These are phyloP conservation scores for Heterodera filipjevi DNA, from an alignment of 2,888 invertebrate species.

Conservation along the genomic window DNA sequence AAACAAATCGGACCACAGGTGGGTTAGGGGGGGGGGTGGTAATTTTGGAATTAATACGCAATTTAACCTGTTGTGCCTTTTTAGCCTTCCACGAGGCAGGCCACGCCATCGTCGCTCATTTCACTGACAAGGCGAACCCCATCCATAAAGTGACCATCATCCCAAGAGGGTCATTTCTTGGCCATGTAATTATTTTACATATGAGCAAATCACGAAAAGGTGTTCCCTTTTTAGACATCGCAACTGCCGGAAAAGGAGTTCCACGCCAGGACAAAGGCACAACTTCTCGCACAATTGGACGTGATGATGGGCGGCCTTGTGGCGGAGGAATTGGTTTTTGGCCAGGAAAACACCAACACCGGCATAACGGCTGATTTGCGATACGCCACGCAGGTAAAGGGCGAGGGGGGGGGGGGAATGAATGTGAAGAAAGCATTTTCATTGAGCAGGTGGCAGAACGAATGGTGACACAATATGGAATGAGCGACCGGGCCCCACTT, in stretches of 20 bases:
- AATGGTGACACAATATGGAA: slow-evolving; percentile 87
- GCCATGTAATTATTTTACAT: slow-evolving; percentile 72
- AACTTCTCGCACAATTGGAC: slow-evolving; percentile 91
- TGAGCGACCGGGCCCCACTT: slow-evolving; percentile 81
- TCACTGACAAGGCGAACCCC: slow-evolving; percentile 74
- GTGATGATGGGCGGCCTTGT: slow-evolving; percentile 97
- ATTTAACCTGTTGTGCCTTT: slow-evolving; percentile 17
- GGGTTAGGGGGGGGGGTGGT: too few species aligned
- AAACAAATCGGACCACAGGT: slow-evolving; percentile 78
- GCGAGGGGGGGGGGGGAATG: background rate
- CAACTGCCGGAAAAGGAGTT: slow-evolving; percentile 91
- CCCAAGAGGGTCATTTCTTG: slow-evolving; percentile 87
- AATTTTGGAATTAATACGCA: background rate
- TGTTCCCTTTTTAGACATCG: slow-evolving; percentile 75
- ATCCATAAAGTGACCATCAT: slow-evolving; percentile 95
- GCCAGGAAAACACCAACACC: slow-evolving; percentile 64
- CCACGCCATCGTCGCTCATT: slow-evolving; percentile 89
- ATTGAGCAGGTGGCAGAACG: slow-evolving; percentile 19
- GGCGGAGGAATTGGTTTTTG: slow-evolving; percentile 91
- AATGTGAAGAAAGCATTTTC: background rate
- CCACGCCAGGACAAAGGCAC: slow-evolving; percentile 76
- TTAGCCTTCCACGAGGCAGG: slow-evolving; percentile 97
- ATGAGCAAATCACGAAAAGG: background rate
- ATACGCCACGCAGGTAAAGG: background rate
- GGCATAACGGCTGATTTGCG: slow-evolving; percentile 22